Conservation (phyloP, 2,797 vertebrate genomes). For the Acanthurus lineatus region DNA sequence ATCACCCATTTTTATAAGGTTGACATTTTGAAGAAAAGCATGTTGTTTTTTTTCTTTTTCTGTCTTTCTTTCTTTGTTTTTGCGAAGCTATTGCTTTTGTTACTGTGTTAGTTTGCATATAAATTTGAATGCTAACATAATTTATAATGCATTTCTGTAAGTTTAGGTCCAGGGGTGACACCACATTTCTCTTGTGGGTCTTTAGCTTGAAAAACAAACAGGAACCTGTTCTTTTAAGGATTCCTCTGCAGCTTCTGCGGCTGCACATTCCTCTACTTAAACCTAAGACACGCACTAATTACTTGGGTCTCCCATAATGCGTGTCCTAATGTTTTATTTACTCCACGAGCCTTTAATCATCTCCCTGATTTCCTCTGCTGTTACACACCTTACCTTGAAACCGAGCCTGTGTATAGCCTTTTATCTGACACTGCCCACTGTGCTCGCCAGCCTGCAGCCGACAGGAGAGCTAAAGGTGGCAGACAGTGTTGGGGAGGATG, state of each 20-base stretch:
- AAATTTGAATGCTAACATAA: too few relatives aligned
- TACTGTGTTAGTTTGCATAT: too few relatives aligned
- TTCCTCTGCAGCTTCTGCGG: slow-evolving; percentile 43
- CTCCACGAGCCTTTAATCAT: slow-evolving; percentile 75
- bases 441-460: slow-evolving; percentile 67
- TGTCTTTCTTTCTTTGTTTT: too few relatives aligned
- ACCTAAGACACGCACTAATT: slow-evolving; percentile 69
- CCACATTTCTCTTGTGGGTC: too few relatives aligned
- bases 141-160: too few relatives aligned
- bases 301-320: slow-evolving; percentile 66
- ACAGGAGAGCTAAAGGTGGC: slow-evolving; percentile 71
- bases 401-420: slow-evolving; percentile 47
- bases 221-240: neutral
- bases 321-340: slow-evolving; percentile 83
- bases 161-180: too few relatives aligned
- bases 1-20: too few relatives aligned
- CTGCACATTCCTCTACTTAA: slow-evolving; percentile 59
- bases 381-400: slow-evolving; percentile 70
- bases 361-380: slow-evolving; percentile 73
- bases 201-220: too few relatives aligned
- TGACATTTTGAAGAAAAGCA: too few relatives aligned
- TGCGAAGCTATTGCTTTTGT: too few relatives aligned
- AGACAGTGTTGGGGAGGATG: slow-evolving; percentile 59
- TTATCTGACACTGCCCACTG: slow-evolving; percentile 60
- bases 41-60: too few relatives aligned